A percentile compares a stretch with the other conserved stretches of the same genome.
Evolutionary conservation across 1,140 invertebrate genomes (phyloP).

Genomic region (Drosophila punjabiensis): DNA sequence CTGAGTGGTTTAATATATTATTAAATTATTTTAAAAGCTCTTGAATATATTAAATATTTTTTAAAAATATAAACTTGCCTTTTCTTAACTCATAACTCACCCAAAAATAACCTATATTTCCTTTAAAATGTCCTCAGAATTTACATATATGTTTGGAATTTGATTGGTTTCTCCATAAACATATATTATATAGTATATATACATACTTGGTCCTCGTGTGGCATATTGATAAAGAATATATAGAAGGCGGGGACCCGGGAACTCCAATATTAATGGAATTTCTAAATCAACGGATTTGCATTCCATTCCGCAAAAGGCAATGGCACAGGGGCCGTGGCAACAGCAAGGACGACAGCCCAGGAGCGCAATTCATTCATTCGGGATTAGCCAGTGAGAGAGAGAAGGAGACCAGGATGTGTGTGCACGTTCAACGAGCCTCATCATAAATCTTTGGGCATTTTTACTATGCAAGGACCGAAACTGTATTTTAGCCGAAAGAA

Average conservation of each 20-base stretch:
- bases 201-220: conserved; percentile 17
- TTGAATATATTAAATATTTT: not conserved
- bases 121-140: not conserved
- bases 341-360: conserved; percentile 47
- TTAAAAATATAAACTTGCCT: not conserved
- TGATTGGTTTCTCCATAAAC: conserved; percentile 15
- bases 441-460: conserved; percentile 75
- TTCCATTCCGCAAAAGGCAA: conserved; percentile 32
- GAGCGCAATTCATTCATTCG: conserved; percentile 72
- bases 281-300: conserved; percentile 59
- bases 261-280: conserved; percentile 72
- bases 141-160: conserved; percentile 9
- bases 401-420: conserved; percentile 10
- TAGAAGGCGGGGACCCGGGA: conserved; percentile 7
- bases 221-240: conserved; percentile 63
- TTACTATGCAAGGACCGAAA: conserved; percentile 63
- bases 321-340: not conserved
- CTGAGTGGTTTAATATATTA: not conserved
- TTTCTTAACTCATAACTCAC: not conserved
- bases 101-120: not conserved
- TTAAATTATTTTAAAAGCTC: not conserved
- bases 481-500: conserved; percentile 61
- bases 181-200: conserved; percentile 3
- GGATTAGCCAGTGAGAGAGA: conserved; percentile 58
- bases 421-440: conserved; percentile 54